phyloP scores from a whole-genome alignment of 2,797 vertebrate genomes.

The Rallus crepitans region DNA sequence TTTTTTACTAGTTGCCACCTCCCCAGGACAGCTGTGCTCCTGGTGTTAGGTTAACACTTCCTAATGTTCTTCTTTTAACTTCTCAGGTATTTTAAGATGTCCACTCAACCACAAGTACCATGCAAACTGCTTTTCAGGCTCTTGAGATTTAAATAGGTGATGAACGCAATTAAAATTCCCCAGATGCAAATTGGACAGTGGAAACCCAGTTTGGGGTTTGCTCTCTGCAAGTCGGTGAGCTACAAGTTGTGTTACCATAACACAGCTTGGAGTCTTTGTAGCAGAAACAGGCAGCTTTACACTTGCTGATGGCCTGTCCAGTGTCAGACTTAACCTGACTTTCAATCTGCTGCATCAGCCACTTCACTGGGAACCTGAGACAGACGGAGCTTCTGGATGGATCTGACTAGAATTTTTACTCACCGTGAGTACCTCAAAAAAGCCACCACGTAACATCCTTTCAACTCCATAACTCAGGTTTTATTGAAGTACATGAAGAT shows the following conservation, averaged over 20 bases:
- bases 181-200: background rate
- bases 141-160: background rate
- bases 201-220: background rate
- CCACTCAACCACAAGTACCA: background rate
- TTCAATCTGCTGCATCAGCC: background rate
- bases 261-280: background rate
- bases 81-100: background rate
- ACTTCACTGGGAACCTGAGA: accelerated
- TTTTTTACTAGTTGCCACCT: background rate
- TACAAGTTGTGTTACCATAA: background rate
- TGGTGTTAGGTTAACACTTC: background rate
- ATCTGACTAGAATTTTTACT: background rate
- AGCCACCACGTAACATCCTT: accelerated
- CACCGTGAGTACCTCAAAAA: background rate
- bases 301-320: background rate
- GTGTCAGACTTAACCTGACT: background rate
- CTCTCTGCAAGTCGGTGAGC: background rate
- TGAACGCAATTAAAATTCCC: background rate
- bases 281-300: background rate
- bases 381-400: background rate
- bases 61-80: background rate
- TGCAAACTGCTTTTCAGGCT: background rate
- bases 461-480: background rate
- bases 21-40: background rate
- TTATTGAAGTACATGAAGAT: background rate